These are phyloP conservation scores for Pipistrellus pipistrellus DNA, from an alignment of 2,797 vertebrate genomes.

Conservation along the genomic window DNA sequence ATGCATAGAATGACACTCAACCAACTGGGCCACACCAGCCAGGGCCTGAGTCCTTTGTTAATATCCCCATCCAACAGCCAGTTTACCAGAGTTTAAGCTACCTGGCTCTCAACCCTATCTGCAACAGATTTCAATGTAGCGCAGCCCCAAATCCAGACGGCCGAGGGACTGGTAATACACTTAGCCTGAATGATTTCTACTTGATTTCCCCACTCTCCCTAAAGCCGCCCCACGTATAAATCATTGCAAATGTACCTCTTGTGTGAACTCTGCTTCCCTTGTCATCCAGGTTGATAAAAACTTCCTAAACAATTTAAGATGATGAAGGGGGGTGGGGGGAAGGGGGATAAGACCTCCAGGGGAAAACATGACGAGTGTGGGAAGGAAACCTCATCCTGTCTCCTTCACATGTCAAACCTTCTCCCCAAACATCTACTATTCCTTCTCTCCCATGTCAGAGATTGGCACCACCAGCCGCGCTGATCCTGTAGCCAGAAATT, in stretches of 20 bases:
- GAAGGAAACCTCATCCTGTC: slow-evolving; percentile 42
- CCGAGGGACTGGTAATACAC: background rate
- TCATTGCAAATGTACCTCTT: background rate
- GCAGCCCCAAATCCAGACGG: background rate
- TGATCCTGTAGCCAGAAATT: background rate
- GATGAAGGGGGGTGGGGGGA: background rate
- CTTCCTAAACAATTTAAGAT: slow-evolving; percentile 7
- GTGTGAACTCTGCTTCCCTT: background rate
- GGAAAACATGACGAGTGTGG: background rate
- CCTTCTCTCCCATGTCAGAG: background rate
- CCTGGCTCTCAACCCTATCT: background rate
- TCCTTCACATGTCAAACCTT: background rate
- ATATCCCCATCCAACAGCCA: background rate
- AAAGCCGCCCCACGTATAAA: background rate
- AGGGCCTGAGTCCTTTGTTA: background rate
- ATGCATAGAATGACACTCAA: too few relatives aligned
- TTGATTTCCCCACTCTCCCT: background rate
- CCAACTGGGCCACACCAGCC: too few relatives aligned
- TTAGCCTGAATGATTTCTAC: background rate
- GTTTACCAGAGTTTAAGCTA: slow-evolving; percentile 19
- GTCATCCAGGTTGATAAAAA: background rate
- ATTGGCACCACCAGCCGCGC: background rate
- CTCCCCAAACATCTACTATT: background rate
- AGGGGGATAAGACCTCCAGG: background rate
- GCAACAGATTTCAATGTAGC: background rate